phyloP scores from a whole-genome alignment of 2,113 vertebrate genomes.

The Forbesichthys papilliferus region DNA sequence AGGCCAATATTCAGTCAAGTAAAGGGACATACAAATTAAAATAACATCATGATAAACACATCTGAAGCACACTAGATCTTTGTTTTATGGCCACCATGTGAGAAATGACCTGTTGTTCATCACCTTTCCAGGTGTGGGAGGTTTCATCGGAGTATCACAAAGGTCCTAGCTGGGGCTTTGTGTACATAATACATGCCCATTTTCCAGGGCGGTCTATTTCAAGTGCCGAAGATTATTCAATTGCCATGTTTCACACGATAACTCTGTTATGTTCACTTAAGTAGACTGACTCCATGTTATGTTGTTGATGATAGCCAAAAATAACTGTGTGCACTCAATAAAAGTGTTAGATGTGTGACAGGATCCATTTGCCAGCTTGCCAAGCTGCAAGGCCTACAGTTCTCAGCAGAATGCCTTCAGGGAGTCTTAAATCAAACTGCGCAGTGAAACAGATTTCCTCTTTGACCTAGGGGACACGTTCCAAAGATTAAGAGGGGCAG shows the following conservation, averaged over 20 bases:
- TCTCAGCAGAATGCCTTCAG: neutral
- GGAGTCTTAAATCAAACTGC: constrained; percentile 1
- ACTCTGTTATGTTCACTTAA: neutral
- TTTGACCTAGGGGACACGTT: constrained; percentile 11
- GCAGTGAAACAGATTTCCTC: neutral
- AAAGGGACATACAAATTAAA: neutral
- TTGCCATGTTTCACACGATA: neutral
- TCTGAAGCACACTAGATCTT: neutral
- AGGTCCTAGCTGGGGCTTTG: neutral
- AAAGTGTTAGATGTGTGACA: constrained; percentile 1
- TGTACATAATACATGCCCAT: neutral
- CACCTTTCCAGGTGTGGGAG: neutral
- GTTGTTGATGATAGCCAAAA: neutral
- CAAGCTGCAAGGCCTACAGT: neutral
- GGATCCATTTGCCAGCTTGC: neutral
- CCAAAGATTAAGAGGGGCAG: neutral
- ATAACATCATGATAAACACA: neutral
- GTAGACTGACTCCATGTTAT: neutral
- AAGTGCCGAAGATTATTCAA: neutral
- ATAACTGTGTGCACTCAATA: neutral
- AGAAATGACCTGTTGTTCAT: neutral
- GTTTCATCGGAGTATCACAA: neutral
- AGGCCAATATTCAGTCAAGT: neutral
- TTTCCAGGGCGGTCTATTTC: neutral
- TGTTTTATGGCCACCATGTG: neutral